Percentiles rank a stretch among this genome's conserved stretches.
Conservation (phyloP, 2,888 invertebrate species). For the Gerosis bhagava region DNA sequence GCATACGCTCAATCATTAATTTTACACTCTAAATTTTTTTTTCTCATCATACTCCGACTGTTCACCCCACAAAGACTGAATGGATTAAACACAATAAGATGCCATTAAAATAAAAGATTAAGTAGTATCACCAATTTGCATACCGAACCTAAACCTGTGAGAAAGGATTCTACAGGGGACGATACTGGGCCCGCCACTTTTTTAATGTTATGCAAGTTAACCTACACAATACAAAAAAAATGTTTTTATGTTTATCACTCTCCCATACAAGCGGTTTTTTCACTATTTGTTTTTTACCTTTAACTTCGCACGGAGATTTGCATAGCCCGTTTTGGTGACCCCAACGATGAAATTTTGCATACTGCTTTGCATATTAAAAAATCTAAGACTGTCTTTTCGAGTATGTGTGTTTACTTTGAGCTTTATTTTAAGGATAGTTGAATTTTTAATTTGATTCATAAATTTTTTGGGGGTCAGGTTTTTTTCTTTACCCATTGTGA, state of each 20-base stretch:
- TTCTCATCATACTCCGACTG: constrained; percentile 39
- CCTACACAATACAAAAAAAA: constrained; percentile 72
- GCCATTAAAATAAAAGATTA: constrained; percentile 81
- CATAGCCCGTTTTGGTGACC: constrained; percentile 72
- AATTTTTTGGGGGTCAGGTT: constrained; percentile 66
- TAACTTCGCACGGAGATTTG: constrained; percentile 78
- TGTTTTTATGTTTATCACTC: constrained; percentile 73
- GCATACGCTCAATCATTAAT: constrained; percentile 76
- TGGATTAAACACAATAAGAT: constrained; percentile 73
- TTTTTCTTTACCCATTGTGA: constrained; percentile 61
- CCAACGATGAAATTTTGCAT: constrained; percentile 53
- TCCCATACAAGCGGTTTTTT: constrained; percentile 74
- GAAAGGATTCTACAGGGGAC: constrained; percentile 65
- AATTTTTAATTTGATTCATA: constrained; percentile 70
- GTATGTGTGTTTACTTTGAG: constrained; percentile 67
- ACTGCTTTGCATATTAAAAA: constrained; percentile 73
- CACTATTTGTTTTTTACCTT: constrained; percentile 73
- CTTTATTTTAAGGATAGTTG: constrained; percentile 73
- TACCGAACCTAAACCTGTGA: constrained; percentile 64
- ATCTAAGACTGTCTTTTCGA: constrained; percentile 59
- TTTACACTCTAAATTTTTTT: constrained; percentile 57
- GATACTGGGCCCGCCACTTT: constrained; percentile 49
- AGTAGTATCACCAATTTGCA: constrained; percentile 70
- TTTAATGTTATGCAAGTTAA: constrained; percentile 58
- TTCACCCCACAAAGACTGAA: constrained; percentile 60